A percentile compares a stretch with the other conserved stretches of the same genome.
These are phyloP conservation scores for Drosophila albomicans DNA, from an alignment of 1,140 invertebrate species.

Conservation along the genomic window DNA sequence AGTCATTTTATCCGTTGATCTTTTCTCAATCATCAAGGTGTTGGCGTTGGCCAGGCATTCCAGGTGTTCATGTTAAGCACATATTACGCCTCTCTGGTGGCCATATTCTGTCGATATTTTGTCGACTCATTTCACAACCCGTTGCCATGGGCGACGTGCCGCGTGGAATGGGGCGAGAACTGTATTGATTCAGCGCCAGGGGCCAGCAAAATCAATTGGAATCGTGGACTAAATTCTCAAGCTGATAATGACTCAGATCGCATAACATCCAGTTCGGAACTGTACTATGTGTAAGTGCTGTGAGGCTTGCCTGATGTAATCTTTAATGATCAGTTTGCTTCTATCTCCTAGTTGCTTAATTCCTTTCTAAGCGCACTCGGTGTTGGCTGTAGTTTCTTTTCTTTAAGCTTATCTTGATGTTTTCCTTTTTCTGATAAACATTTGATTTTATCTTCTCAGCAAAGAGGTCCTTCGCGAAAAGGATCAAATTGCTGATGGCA, in stretches of 20 bases:
- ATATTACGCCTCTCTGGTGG: conserved; percentile 91
- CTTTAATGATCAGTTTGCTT: not conserved
- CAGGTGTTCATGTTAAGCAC: conserved; percentile 88
- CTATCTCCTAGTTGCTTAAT: not conserved
- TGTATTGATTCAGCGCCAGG: conserved; percentile 71
- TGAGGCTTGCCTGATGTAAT: not conserved
- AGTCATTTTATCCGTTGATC: conserved; percentile 35
- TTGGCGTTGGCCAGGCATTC: conserved; percentile 91
- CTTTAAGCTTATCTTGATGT: too few relatives aligned
- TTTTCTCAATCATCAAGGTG: conserved; percentile 86
- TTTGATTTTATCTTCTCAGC: conserved; percentile 82
- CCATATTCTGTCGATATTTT: conserved; percentile 90
- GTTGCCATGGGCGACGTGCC: conserved; percentile 88
- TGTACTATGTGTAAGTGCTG: conserved; percentile 87
- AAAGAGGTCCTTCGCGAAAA: conserved; percentile 89
- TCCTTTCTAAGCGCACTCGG: not conserved
- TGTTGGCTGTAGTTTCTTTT: conserved; percentile 22
- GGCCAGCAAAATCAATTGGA: conserved; percentile 15
- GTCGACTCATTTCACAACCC: conserved; percentile 87
- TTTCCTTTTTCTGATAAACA: not conserved
- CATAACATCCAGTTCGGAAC: conserved; percentile 86
- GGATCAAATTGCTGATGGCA: conserved; percentile 89
- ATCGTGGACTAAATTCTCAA: conserved; percentile 30
- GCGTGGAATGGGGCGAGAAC: conserved; percentile 86
- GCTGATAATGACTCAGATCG: conserved; percentile 35